Evolutionary conservation across 2,113 vertebrate species (phyloP).

Genomic region (Phocoena sinus): DNA sequence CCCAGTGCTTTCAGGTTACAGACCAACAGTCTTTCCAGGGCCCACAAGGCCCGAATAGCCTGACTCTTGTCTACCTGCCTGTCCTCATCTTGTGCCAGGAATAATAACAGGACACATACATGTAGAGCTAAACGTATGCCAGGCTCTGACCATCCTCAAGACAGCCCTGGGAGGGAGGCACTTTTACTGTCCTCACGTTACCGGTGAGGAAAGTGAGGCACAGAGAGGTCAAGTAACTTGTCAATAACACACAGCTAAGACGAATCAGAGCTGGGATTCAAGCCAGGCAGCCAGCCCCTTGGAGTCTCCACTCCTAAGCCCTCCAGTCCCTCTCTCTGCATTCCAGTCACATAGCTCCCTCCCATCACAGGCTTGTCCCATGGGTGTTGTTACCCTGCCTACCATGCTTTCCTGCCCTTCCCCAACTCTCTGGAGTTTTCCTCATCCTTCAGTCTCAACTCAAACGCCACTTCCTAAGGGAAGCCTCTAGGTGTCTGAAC

Average conservation of each 20-base stretch:
- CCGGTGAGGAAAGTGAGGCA: not conserved
- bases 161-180: not conserved
- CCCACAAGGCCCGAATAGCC: not conserved
- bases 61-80: not conserved
- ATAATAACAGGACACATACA: not conserved
- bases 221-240: not conserved
- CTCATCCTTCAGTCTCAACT: not conserved
- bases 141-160: not conserved
- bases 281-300: not conserved
- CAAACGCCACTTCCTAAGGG: not conserved
- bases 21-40: not conserved
- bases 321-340: not conserved
- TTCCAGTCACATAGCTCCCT: not conserved
- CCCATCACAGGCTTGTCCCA: too few species aligned
- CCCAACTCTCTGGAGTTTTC: not conserved
- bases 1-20: not conserved
- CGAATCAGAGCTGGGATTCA: not conserved
- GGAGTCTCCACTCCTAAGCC: not conserved
- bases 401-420: not conserved
- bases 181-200: not conserved
- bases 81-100: not conserved
- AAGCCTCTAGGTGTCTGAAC: not conserved
- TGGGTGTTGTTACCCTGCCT: accelerated
- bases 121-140: too few species aligned
- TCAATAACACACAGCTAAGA: not conserved